A percentile compares a stretch with the other conserved stretches of the same genome.
Conservation (phyloP, 2,888 invertebrate species). For the Yponomeuta plumbellus region DNA sequence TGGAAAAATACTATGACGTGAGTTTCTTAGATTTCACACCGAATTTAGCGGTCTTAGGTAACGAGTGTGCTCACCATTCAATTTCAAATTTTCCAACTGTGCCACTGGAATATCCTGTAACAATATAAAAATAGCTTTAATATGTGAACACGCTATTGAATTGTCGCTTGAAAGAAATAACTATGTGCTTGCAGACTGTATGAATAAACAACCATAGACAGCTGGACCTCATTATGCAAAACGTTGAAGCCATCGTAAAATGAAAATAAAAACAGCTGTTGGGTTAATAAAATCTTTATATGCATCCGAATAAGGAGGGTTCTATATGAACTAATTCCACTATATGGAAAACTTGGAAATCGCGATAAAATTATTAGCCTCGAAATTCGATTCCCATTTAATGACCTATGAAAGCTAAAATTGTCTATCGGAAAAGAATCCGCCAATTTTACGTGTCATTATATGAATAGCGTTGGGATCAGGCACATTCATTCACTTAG, state of each 20-base stretch:
- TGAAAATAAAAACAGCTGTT: too few relatives aligned
- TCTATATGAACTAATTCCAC: too few relatives aligned
- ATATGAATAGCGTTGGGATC: neutral
- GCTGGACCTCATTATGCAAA: neutral
- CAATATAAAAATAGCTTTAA: slow-evolving; percentile 23
- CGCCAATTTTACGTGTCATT: neutral
- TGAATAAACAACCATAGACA: too few relatives aligned
- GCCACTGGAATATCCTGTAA: slow-evolving; percentile 66
- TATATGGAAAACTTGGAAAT: too few relatives aligned
- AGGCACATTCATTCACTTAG: neutral
- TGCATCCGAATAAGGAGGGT: slow-evolving; percentile 17
- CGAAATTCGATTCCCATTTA: too few relatives aligned
- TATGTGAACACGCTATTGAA: neutral
- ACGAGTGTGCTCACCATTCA: slow-evolving; percentile 20
- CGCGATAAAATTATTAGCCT: too few relatives aligned
- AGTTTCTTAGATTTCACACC: neutral
- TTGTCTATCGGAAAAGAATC: neutral
- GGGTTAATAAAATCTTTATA: too few relatives aligned
- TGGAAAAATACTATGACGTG: neutral
- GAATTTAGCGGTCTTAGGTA: neutral
- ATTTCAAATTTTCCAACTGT: slow-evolving; percentile 62
- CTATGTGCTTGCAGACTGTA: too few relatives aligned
- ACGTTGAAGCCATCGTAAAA: neutral
- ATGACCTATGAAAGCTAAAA: too few relatives aligned
- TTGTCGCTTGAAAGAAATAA: too few relatives aligned